Conservation (phyloP, 1,140 invertebrate species). For the Neodiprion virginianus region DNA sequence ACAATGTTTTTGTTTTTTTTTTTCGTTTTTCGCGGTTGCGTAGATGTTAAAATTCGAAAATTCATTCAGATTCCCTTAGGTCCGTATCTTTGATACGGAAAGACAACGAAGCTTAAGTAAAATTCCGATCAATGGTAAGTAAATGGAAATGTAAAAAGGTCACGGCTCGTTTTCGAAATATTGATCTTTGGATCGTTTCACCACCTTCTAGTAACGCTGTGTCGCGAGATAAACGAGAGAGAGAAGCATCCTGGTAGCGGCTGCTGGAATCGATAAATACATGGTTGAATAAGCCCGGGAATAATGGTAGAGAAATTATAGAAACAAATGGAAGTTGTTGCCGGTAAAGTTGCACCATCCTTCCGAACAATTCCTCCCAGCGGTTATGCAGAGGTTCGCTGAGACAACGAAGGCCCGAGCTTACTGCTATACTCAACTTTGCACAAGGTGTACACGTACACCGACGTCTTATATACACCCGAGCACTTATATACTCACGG, state of each 20-base stretch:
- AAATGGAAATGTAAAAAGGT: too few species aligned
- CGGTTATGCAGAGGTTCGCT: background rate
- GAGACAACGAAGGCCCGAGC: background rate
- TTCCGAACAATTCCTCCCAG: background rate
- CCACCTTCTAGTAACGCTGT: background rate
- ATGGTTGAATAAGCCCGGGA: constrained; percentile 8
- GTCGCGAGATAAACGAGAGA: background rate
- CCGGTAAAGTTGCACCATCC: constrained; percentile 25
- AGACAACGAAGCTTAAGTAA: too few species aligned
- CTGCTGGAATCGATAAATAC: background rate
- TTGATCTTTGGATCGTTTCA: background rate
- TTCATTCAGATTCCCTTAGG: too few species aligned
- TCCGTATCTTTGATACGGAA: too few species aligned
- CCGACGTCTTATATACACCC: too few species aligned
- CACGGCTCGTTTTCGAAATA: too few species aligned
- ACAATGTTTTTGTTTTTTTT: too few species aligned
- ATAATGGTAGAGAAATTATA: constrained; percentile 39
- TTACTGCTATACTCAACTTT: constrained; percentile 31
- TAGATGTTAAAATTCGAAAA: too few species aligned
- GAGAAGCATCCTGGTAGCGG: background rate
- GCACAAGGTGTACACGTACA: constrained; percentile 1
- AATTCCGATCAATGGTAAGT: too few species aligned
- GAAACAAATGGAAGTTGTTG: constrained; percentile 39
- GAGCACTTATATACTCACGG: too few species aligned
- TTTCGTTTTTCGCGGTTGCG: too few species aligned